Evolutionary conservation across 1,140 invertebrate genomes (phyloP), one percentile per base, ranked within the genome.

Genomic region (Zaprionus inermis): DNA sequence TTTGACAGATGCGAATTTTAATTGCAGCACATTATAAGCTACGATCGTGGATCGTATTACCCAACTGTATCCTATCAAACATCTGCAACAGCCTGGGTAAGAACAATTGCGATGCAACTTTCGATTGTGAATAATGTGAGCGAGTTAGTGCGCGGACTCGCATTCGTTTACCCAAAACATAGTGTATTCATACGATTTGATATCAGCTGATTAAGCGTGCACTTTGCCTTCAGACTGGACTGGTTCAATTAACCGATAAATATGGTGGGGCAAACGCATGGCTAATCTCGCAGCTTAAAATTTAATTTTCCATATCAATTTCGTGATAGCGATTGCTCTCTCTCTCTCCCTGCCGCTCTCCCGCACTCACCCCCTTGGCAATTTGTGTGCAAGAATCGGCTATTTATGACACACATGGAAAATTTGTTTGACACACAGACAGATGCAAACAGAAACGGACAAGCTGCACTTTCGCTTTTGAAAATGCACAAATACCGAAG

Each of bases 381-480:
- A 12, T 22, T 32, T 52, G 14, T 52, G 51, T 28, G 38, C 32
- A 38, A 54, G 61, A 64, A 64, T 64, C 12, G 51, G 32, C 22
- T 54, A 60, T 59, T 52, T 51, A 59, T 59, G 55, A 20, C 30
- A 44, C 32, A 2, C 16, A 46, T n/a, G 10, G 18, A 46, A 30
- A 54, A 41, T 54, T 24, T 38, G 32, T 66, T 57, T 58, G 44
- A 9, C 34, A 57, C 22, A 65, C 24, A 64, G 36, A 46, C 4
- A 11, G 32, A 24, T n/a, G 28, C 32, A 28, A 36, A 12, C 22
- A 11, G 16, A 51, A 68, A 49, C 4, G 20, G 51, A 10, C 57
- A n/a, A 60, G 70, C 32, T 73, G 79, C 79, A 86, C 83, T 86
- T 86, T 88, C 83, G 72, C 54, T 88, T 86, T 88, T 72, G 30